A percentile compares a stretch with the other conserved stretches of the same genome.
phyloP scores from a whole-genome alignment of 2,888 invertebrate genomes.

The Sinotaia quadrata region DNA sequence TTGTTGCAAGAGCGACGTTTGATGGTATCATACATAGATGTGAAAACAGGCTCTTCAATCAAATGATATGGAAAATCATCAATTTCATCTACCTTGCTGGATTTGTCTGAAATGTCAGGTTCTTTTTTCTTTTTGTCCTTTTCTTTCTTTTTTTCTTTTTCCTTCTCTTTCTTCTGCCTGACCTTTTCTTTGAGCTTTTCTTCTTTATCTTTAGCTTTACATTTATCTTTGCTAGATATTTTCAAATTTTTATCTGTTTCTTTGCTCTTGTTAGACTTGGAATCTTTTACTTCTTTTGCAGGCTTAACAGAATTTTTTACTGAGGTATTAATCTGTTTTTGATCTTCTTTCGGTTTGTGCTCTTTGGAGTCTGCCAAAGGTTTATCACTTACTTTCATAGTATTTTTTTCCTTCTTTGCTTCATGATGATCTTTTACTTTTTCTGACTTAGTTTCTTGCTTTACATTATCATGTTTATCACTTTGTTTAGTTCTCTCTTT shows the following conservation, averaged over 20 bases:
- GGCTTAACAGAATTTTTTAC: not conserved
- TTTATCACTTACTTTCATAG: no score
- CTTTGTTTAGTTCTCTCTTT: conserved; percentile 31
- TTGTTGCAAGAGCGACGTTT: conserved; percentile 24
- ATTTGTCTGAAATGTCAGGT: conserved; percentile 13
- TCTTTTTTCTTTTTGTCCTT: conserved; percentile 35
- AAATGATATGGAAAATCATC: conserved; percentile 43
- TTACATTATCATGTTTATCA: conserved; percentile 32
- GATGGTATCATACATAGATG: conserved; percentile 90
- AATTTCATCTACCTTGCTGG: conserved; percentile 35
- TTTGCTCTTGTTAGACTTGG: conserved; percentile 2
- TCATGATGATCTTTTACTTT: not conserved
- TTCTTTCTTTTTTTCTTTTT: conserved; percentile 41
- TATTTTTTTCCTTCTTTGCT: not conserved
- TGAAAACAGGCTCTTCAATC: conserved; percentile 78
- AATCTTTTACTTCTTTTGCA: conserved; percentile 6
- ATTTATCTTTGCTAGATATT: conserved; percentile 12
- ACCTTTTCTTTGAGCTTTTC: conserved; percentile 36
- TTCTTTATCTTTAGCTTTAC: conserved; percentile 11
- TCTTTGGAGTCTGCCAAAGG: not conserved
- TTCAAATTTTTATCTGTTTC: conserved; percentile 17
- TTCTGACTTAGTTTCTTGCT: conserved; percentile 6
- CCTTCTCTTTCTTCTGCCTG: conserved; percentile 38
- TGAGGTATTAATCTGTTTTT: not conserved
- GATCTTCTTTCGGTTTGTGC: conserved; percentile 13